Evolutionary conservation across 2,113 vertebrate species (phyloP).

Genomic region (human): GRCh38 chr3:111279501-111280000

Average conservation of each 20-base stretch:
- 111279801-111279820: slow-evolving; percentile 14
- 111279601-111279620: not conserved
- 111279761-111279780: not conserved
- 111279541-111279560: not conserved
- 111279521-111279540: not conserved
- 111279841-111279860: not conserved
- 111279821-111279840: not conserved
- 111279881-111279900: not conserved
- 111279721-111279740: not conserved
- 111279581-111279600: not conserved
- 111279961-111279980: not conserved
- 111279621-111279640: not conserved
- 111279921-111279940: not conserved
- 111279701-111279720: not conserved
- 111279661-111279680: not conserved
- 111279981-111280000: not conserved
- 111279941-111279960: not conserved
- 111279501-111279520: not conserved
- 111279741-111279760: not conserved
- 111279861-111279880: not conserved
- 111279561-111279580: not conserved
- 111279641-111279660: not conserved
- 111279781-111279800: not conserved
- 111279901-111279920: not conserved
- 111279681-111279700: not conserved